Conservation (phyloP, 1,140 invertebrate genomes). For the Eueides isabella region DNA sequence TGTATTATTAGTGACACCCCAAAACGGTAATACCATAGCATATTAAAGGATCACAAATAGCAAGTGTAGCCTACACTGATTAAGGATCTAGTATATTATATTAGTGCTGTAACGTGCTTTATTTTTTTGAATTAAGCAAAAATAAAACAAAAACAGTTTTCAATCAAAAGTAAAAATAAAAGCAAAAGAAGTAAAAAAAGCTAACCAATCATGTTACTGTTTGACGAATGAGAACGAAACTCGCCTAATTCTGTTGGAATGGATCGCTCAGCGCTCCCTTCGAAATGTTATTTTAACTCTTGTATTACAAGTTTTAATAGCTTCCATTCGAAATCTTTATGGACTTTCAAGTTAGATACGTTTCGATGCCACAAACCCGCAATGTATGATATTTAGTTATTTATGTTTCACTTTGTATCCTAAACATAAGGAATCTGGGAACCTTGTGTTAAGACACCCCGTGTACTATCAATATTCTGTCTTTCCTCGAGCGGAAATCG, state of each 20-base stretch:
- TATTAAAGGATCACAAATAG: too few relatives aligned
- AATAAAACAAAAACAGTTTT: constrained; percentile 5
- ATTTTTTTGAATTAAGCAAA: too few relatives aligned
- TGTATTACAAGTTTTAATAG: constrained; percentile 34
- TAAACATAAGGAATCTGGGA: too few relatives aligned
- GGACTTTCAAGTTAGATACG: constrained; percentile 3
- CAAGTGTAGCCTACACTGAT: too few relatives aligned
- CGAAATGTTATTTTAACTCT: constrained; percentile 29
- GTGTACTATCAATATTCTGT: too few relatives aligned
- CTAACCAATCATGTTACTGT: constrained; percentile 14
- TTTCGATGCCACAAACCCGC: not conserved
- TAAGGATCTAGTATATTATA: too few relatives aligned
- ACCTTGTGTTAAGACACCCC: too few relatives aligned
- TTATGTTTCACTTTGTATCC: too few relatives aligned
- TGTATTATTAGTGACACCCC: too few relatives aligned
- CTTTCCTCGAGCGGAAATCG: too few relatives aligned
- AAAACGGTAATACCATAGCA: too few relatives aligned
- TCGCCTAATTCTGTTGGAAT: constrained; percentile 26
- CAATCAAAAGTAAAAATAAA: not conserved
- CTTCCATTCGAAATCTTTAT: constrained; percentile 24
- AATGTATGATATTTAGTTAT: not conserved
- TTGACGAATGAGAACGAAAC: constrained; percentile 23
- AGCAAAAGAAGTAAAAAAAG: constrained; percentile 1
- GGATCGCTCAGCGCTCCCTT: constrained; percentile 18
- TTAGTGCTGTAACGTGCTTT: too few relatives aligned